phyloP scores from a whole-genome alignment of 2,113 vertebrate species.

The Aix galericulata region DNA sequence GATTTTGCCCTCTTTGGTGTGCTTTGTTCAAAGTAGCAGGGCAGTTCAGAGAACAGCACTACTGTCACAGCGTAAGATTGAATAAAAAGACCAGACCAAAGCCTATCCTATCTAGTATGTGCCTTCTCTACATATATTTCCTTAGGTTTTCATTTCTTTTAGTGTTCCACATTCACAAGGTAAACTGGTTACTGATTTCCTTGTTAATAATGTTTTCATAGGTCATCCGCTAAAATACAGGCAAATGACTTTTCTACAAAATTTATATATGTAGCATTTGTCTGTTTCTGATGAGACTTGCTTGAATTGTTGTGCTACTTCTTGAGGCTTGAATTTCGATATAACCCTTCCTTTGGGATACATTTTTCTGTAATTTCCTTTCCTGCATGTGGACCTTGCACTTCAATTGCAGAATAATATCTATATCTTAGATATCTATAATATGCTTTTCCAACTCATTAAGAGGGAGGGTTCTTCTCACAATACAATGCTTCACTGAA shows the following conservation, averaged over 20 bases:
- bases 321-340: neutral
- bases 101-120: no score
- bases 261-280: rapidly evolving
- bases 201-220: neutral
- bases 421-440: neutral
- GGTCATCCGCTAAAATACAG: neutral
- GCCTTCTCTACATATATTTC: neutral
- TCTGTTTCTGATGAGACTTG: neutral
- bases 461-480: neutral
- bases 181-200: neutral
- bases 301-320: neutral
- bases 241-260: neutral
- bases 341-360: neutral
- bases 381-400: neutral
- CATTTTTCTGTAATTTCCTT: neutral
- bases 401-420: neutral
- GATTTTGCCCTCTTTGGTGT: neutral
- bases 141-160: neutral
- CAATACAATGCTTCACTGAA: neutral
- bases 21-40: neutral
- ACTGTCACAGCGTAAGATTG: neutral
- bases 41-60: neutral
- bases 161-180: neutral
- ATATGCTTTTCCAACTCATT: neutral
- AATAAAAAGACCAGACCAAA: neutral